phyloP scores from a whole-genome alignment of 2,113 vertebrate genomes.

The Macquaria ambigua region DNA sequence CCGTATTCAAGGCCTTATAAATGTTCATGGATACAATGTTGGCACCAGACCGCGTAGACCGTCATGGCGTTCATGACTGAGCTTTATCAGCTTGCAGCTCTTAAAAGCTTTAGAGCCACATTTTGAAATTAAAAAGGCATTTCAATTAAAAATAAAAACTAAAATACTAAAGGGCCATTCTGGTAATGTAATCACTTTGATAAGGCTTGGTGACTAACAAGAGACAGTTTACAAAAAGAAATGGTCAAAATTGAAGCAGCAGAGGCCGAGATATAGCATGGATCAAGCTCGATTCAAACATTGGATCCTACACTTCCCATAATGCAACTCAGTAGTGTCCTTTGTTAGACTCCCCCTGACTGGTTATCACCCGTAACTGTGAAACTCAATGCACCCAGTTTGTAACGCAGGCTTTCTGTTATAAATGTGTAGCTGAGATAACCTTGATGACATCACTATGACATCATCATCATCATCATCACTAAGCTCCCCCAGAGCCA shows the following conservation, averaged over 20 bases:
- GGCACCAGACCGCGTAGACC: not conserved
- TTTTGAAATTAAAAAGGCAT: not conserved
- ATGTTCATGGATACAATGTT: not conserved
- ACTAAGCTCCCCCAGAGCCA: too few relatives aligned
- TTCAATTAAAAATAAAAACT: not conserved
- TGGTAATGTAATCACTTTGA: too few relatives aligned
- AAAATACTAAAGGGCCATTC: too few relatives aligned
- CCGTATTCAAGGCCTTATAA: not conserved
- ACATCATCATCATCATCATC: too few relatives aligned
- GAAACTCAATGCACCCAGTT: too few relatives aligned
- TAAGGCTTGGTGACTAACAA: too few relatives aligned
- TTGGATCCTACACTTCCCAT: too few relatives aligned
- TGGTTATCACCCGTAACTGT: too few relatives aligned
- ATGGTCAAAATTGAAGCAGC: not conserved
- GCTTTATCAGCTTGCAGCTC: not conserved
- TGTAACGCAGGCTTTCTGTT: too few relatives aligned
- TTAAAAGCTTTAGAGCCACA: not conserved
- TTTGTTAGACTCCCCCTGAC: too few relatives aligned
- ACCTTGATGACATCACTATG: not conserved
- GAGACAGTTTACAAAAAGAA: not conserved
- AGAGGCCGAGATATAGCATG: not conserved
- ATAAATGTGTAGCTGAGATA: not conserved
- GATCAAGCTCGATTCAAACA: not conserved
- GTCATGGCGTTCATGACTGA: not conserved
- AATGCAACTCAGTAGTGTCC: too few relatives aligned